Evolutionary conservation across 92 coral and sea anemone species (phyloP).

Genomic region (Blastomussa wellsi): DNA sequence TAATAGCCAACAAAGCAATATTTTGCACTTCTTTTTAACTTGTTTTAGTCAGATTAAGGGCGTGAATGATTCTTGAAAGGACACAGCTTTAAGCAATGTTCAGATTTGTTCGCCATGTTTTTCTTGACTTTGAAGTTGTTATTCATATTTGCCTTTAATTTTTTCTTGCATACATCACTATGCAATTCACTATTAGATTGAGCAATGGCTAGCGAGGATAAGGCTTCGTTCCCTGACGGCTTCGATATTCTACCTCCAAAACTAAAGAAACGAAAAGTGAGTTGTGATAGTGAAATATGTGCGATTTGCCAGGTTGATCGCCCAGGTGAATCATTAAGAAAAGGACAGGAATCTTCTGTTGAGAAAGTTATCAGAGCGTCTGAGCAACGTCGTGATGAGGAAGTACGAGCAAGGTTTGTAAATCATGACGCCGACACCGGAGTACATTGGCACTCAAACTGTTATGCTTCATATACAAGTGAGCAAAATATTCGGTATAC

Average conservation of each 20-base stretch:
- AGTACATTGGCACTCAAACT: conserved; percentile 34
- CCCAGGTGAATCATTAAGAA: conserved; percentile 32
- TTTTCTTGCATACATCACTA: neutral
- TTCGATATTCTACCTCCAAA: conserved; percentile 6
- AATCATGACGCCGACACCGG: neutral
- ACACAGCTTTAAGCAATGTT: conserved; percentile 1
- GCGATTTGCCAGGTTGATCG: conserved; percentile 11
- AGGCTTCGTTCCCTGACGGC: conserved; percentile 37
- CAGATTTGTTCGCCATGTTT: conserved; percentile 17
- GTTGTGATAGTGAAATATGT: conserved; percentile 13
- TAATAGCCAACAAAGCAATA: conserved; percentile 1
- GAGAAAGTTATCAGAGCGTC: conserved; percentile 30
- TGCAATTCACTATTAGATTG: conserved; percentile 34
- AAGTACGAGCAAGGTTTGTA: neutral
- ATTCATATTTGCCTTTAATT: neutral
- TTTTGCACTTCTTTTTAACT: conserved; percentile 12
- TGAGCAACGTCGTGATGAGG: conserved; percentile 37
- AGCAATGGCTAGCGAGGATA: neutral
- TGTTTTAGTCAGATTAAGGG: neutral
- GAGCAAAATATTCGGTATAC: conserved; percentile 28
- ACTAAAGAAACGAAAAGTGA: conserved; percentile 2
- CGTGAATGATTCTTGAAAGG: neutral
- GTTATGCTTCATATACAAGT: conserved; percentile 55
- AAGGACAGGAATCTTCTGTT: conserved; percentile 35
- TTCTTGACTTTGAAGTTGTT: neutral